Conservation (phyloP, 2,888 invertebrate species). For the Apocheima hispidaria region DNA sequence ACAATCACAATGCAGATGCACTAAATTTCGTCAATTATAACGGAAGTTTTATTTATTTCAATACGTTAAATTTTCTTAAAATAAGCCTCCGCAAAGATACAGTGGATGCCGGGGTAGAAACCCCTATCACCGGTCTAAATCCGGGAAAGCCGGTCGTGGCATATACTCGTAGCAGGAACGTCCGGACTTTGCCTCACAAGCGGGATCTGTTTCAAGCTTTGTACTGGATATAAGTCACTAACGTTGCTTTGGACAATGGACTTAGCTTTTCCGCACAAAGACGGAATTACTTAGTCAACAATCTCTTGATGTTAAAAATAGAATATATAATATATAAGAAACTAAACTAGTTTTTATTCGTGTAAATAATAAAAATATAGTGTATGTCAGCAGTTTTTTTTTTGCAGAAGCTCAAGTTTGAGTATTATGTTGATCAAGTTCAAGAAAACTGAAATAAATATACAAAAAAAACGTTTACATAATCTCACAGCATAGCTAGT, state of each 20-base stretch:
- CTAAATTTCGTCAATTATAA: no score
- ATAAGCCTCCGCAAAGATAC: not conserved
- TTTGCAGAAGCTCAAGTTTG: no score
- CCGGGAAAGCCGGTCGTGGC: constrained; percentile 28
- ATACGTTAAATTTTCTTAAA: not conserved
- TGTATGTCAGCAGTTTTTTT: no score
- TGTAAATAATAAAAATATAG: no score
- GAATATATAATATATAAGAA: no score
- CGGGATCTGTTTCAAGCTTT: constrained; percentile 23
- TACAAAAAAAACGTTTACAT: no score
- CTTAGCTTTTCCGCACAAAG: constrained; percentile 15
- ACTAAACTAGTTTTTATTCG: no score
- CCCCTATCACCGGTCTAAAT: constrained; percentile 18
- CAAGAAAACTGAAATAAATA: no score
- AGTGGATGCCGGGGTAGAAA: not conserved
- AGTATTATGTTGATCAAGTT: no score
- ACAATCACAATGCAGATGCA: no score
- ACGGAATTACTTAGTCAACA: constrained; percentile 16
- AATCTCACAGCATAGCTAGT: no score
- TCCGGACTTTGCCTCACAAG: not conserved
- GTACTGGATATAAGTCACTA: constrained; percentile 20
- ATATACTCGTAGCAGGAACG: not conserved
- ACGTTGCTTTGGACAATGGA: constrained; percentile 14
- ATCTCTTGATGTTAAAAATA: constrained; percentile 20
- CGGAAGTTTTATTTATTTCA: not conserved